Conservation (phyloP, 1,140 invertebrate genomes). For the Calosoma granatense region DNA sequence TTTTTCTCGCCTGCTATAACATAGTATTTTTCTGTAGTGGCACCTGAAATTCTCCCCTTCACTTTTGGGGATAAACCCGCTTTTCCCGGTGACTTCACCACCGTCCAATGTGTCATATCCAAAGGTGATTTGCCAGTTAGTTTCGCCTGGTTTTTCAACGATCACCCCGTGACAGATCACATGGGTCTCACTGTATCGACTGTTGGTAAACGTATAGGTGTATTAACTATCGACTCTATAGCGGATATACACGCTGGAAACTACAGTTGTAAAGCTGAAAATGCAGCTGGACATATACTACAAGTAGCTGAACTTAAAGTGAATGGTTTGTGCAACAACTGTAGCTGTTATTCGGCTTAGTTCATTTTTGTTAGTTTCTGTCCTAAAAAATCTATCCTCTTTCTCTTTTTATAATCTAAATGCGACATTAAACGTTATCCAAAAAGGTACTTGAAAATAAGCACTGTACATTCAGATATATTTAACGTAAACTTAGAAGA, state of each 20-base stretch:
- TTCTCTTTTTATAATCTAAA: too few relatives aligned
- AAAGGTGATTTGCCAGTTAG: conserved; percentile 28
- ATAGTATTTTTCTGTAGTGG: conserved; percentile 40
- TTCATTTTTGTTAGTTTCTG: too few relatives aligned
- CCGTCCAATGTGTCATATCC: conserved; percentile 25
- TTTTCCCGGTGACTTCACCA: conserved; percentile 32
- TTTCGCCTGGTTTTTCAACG: conserved; percentile 39
- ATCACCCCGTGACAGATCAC: conserved; percentile 22
- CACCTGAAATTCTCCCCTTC: conserved; percentile 57
- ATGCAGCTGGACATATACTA: conserved; percentile 48
- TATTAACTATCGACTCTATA: conserved; percentile 58
- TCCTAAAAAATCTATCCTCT: too few relatives aligned
- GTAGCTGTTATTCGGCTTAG: too few relatives aligned
- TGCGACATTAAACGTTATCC: too few relatives aligned
- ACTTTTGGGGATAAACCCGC: conserved; percentile 47
- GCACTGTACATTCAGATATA: too few relatives aligned
- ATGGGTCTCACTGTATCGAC: conserved; percentile 29
- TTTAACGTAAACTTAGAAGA: not conserved
- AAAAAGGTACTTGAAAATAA: too few relatives aligned
- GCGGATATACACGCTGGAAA: conserved; percentile 24
- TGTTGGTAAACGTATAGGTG: conserved; percentile 56
- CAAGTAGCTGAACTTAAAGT: conserved; percentile 56
- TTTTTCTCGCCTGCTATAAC: too few relatives aligned
- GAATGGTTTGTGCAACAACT: conserved; percentile 47
- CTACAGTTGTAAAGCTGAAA: conserved; percentile 32